A percentile compares a stretch with the other conserved stretches of the same genome.
These are phyloP conservation scores for Leiothrix lutea DNA, from an alignment of 2,113 vertebrate species.

Conservation along the genomic window DNA sequence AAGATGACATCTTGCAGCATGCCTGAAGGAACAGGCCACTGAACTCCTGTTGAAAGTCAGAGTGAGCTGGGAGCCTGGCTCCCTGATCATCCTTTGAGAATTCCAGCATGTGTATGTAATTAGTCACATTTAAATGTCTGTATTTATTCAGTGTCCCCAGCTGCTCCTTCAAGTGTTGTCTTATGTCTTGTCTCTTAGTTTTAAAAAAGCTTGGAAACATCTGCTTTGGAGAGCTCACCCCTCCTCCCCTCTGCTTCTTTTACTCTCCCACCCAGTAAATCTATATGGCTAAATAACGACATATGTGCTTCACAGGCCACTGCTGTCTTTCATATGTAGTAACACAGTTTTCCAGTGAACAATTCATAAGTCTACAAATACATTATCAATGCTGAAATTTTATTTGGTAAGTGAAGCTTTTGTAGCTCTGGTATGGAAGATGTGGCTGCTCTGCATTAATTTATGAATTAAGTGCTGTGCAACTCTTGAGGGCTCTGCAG, in stretches of 20 bases:
- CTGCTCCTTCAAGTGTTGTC: conserved; percentile 51
- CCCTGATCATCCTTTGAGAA: conserved; percentile 51
- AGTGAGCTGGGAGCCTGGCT: conserved; percentile 26
- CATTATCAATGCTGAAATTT: background rate
- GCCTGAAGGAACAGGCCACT: conserved; percentile 36
- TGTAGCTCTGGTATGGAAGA: background rate
- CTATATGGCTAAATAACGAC: background rate
- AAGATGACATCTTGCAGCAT: conserved; percentile 59
- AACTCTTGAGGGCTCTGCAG: background rate
- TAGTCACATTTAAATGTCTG: conserved; percentile 62
- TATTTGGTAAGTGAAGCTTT: background rate
- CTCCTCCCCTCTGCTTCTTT: background rate
- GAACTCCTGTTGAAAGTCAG: conserved; percentile 47
- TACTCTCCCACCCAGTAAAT: background rate
- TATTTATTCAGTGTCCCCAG: conserved; percentile 52
- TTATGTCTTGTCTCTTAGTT: conserved; percentile 25
- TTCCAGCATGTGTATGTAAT: conserved; percentile 62
- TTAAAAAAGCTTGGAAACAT: conserved; percentile 51
- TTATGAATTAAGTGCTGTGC: background rate
- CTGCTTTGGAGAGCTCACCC: background rate
- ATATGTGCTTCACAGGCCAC: background rate
- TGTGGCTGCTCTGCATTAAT: background rate
- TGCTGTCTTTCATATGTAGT: background rate
- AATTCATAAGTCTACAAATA: background rate
- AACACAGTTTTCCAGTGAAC: background rate